Evolutionary conservation across 2,113 vertebrate species (phyloP).

Genomic region (Pteruthius melanotis): DNA sequence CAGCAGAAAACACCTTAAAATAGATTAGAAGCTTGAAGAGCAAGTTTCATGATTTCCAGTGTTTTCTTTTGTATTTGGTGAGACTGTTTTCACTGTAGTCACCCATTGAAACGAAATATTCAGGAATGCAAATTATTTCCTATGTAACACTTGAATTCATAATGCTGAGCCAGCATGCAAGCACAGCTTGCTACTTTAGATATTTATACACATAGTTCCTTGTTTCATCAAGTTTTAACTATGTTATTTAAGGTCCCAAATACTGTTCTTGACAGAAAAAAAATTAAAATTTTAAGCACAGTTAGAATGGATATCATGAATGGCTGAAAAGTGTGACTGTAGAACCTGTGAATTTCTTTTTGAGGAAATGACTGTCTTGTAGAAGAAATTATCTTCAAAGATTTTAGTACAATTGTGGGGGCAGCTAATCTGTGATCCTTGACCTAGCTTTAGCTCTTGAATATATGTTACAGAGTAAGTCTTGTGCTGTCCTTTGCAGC

Average conservation of each 20-base stretch:
- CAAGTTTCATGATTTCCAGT: neutral
- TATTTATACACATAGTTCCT: neutral
- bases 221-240: neutral
- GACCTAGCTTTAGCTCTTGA: neutral
- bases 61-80: neutral
- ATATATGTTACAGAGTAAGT: no score
- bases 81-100: neutral
- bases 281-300: neutral
- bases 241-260: neutral
- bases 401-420: no score
- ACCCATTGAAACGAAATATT: neutral
- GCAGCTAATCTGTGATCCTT: neutral
- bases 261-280: neutral
- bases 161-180: neutral
- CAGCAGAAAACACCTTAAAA: neutral
- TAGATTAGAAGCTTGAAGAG: neutral
- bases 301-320: neutral
- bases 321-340: neutral
- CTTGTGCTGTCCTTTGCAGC: neutral
- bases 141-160: slow-evolving; percentile 17
- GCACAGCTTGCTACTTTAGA: neutral
- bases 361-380: neutral
- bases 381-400: neutral
- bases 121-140: slow-evolving; percentile 42
- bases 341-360: neutral